A percentile compares a stretch with the other conserved stretches of the same genome.
phyloP scores from a whole-genome alignment of 2,113 vertebrate genomes.

The Pelvicachromis taeniatus region DNA sequence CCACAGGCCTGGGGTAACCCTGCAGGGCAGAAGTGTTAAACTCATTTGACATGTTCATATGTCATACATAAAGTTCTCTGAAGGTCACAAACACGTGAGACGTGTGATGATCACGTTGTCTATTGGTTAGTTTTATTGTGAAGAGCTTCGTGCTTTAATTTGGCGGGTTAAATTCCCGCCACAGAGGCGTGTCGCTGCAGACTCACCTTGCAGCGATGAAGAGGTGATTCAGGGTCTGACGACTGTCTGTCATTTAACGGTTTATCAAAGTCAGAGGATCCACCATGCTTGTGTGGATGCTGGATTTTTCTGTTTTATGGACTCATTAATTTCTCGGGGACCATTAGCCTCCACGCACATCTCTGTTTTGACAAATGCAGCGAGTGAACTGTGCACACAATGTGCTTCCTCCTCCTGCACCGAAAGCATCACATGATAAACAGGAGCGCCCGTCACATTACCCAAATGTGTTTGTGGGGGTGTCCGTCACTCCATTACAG shows the following conservation, averaged over 20 bases:
- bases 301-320: conserved; percentile 97
- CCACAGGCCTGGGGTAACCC: neutral
- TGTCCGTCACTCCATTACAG: conserved; percentile 66
- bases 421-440: conserved; percentile 81
- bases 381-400: conserved; percentile 91
- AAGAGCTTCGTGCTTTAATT: neutral
- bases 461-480: conserved; percentile 24
- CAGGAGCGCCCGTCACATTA: conserved; percentile 59
- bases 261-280: conserved; percentile 87
- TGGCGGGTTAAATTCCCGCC: neutral
- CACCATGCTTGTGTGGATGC: conserved; percentile 78
- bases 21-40: neutral
- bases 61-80: neutral
- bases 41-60: neutral
- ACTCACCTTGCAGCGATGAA: neutral
- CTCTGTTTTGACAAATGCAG: conserved; percentile 94
- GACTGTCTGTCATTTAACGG: conserved; percentile 85
- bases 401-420: conserved; percentile 58
- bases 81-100: neutral
- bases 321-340: conserved; percentile 95
- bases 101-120: neutral
- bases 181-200: neutral
- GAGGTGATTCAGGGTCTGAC: neutral
- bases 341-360: conserved; percentile 93
- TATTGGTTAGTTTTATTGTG: neutral